phyloP scores from a whole-genome alignment of 1,140 invertebrate species.

The Pseudomyrmex pallidus region DNA sequence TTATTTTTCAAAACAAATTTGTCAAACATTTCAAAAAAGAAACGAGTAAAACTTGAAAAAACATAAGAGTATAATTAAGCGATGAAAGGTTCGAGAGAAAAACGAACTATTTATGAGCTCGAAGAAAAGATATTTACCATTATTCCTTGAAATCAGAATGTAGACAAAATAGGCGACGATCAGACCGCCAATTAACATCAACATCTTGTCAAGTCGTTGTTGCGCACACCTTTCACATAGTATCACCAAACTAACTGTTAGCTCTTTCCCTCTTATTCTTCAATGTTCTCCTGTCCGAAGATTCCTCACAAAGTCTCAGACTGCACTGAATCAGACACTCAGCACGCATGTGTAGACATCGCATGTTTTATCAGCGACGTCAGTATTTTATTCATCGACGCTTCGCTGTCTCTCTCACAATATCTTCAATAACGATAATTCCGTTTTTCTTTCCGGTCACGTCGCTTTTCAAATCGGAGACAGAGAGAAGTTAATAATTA shows the following conservation, averaged over 20 bases:
- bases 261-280: not conserved
- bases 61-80: not conserved
- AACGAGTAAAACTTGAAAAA: too few relatives aligned
- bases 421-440: conserved; percentile 28
- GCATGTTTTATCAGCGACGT: not conserved
- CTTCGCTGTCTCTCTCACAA: not conserved
- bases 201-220: conserved; percentile 81
- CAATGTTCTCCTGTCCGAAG: not conserved
- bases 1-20: not conserved
- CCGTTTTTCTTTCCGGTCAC: not conserved
- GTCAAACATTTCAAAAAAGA: not conserved
- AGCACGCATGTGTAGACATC: not conserved
- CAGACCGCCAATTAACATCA: conserved; percentile 81
- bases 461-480: not conserved
- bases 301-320: conserved; percentile 1
- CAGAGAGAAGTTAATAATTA: not conserved
- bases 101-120: not conserved
- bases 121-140: conserved; percentile 78
- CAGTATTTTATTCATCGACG: not conserved
- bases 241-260: conserved; percentile 30
- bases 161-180: conserved; percentile 82
- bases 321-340: not conserved
- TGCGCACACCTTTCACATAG: conserved; percentile 68
- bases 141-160: conserved; percentile 75
- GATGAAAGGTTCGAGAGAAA: not conserved